Conservation (phyloP, 2,888 invertebrate genomes). For the Lycaena phlaeas region DNA sequence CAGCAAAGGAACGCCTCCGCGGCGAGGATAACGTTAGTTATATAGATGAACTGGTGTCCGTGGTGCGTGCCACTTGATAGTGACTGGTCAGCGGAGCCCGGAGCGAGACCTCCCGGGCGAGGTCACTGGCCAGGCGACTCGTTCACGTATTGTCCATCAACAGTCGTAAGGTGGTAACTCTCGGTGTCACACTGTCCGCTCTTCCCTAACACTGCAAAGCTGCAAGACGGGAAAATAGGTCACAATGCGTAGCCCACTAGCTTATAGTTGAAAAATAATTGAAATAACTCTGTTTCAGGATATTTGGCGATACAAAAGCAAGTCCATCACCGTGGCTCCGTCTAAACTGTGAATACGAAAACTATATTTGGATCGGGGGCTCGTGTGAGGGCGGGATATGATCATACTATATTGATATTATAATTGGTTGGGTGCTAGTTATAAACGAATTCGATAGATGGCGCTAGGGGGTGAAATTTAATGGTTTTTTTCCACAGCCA, state of each 20-base stretch:
- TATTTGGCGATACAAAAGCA: conserved; percentile 35
- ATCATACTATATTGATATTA: background rate
- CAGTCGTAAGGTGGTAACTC: too few relatives aligned
- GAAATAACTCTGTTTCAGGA: conserved; percentile 26
- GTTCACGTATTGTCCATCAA: too few relatives aligned
- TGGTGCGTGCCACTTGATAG: too few relatives aligned
- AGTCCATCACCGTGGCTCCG: conserved; percentile 4
- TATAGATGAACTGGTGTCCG: too few relatives aligned
- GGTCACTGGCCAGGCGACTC: too few relatives aligned
- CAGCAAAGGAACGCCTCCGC: too few relatives aligned
- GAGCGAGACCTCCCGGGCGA: too few relatives aligned
- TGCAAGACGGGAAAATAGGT: background rate
- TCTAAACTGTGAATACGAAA: background rate
- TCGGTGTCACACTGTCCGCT: background rate
- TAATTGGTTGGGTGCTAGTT: background rate
- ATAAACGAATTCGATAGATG: background rate
- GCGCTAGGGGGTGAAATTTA: background rate
- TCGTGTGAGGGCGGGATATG: background rate
- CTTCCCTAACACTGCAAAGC: background rate
- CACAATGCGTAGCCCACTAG: too few relatives aligned
- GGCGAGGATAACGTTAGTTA: too few relatives aligned
- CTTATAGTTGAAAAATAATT: background rate
- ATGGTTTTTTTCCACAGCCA: too few relatives aligned
- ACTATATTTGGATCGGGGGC: background rate
- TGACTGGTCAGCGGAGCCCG: too few relatives aligned